Evolutionary conservation across 2,888 invertebrate genomes (phyloP).

Genomic region (Apotomis capreana): DNA sequence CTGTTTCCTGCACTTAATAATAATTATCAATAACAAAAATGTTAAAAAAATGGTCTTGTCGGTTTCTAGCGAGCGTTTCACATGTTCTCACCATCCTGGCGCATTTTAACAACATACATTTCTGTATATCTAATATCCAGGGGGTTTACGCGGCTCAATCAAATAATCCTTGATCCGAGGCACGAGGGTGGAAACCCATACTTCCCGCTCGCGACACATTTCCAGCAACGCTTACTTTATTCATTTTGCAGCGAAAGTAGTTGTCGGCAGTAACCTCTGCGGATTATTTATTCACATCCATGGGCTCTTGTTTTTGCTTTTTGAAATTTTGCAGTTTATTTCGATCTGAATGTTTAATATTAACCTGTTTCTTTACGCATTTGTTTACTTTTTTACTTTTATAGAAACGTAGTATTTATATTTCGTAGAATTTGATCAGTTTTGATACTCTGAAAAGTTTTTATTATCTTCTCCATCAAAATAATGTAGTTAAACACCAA

Average conservation of each 20-base stretch:
- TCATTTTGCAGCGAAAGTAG: constrained; percentile 23
- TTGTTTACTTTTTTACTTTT: neutral
- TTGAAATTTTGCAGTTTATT: constrained; percentile 6
- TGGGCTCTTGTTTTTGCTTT: constrained; percentile 21
- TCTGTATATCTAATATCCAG: constrained; percentile 13
- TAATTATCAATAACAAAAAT: no score
- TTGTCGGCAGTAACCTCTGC: constrained; percentile 25
- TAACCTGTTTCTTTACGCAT: neutral
- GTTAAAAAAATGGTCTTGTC: no score
- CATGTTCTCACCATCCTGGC: neutral
- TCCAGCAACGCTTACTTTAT: constrained; percentile 28
- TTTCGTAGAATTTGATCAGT: no score
- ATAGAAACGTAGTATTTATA: neutral
- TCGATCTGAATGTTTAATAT: constrained; percentile 8
- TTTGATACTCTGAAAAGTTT: no score
- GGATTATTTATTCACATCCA: constrained; percentile 35
- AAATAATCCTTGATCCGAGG: constrained; percentile 53
- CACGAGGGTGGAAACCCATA: constrained; percentile 51
- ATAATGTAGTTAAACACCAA: no score
- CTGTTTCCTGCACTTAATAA: no score
- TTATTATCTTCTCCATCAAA: no score
- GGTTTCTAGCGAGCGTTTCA: neutral
- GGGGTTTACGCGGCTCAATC: constrained; percentile 46
- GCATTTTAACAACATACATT: neutral
- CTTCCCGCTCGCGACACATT: constrained; percentile 48